These are phyloP conservation scores for Ooceraea biroi DNA, from an alignment of 1,140 invertebrate genomes.

Conservation along the genomic window DNA sequence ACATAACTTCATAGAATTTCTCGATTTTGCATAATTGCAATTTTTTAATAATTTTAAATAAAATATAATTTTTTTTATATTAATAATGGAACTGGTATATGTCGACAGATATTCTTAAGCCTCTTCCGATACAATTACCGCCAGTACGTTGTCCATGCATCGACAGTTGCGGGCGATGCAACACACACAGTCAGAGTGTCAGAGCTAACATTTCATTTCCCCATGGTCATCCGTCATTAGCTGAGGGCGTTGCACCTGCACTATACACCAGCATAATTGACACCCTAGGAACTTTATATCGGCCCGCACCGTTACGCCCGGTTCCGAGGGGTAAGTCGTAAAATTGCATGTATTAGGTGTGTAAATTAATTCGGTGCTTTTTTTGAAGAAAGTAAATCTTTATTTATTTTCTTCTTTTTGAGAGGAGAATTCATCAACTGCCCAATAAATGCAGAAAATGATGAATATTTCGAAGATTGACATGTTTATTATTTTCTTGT, in stretches of 20 bases:
- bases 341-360: too few species aligned
- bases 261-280: constrained; percentile 71
- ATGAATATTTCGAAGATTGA: too few species aligned
- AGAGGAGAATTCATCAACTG: too few species aligned
- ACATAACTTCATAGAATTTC: neutral
- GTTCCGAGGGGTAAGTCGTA: constrained; percentile 77
- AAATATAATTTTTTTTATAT: too few species aligned
- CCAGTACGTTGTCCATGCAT: constrained; percentile 69
- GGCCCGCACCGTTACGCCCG: constrained; percentile 78
- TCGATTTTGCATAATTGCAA: neutral
- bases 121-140: constrained; percentile 64
- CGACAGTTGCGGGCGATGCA: constrained; percentile 73
- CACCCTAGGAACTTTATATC: constrained; percentile 75
- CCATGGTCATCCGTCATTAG: constrained; percentile 56
- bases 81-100: too few species aligned
- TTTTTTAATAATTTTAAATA: too few species aligned
- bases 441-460: too few species aligned
- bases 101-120: constrained; percentile 63
- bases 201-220: constrained; percentile 65
- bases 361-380: too few species aligned
- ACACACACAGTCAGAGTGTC: too few species aligned
- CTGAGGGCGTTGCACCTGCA: constrained; percentile 12
- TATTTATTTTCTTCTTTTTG: too few species aligned
- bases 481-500: too few species aligned
- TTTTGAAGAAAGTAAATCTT: too few species aligned